Conservation (phyloP, 2,888 invertebrate genomes). For the Phasia obesa region DNA sequence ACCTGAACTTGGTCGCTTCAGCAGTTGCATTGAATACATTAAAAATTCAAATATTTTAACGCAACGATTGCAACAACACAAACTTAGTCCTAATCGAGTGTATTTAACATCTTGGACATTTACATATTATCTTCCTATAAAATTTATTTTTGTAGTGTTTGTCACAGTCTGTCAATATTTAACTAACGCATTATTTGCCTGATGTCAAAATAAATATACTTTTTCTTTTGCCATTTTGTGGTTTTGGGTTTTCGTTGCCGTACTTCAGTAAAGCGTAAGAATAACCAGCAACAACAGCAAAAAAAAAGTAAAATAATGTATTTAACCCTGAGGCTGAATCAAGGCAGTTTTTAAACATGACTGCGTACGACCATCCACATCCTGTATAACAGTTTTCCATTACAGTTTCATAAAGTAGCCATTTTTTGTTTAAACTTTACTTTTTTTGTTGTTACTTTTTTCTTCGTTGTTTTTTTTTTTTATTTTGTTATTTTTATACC, state of each 20-base stretch:
- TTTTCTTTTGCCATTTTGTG: not conserved
- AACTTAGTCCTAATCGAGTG: too few relatives aligned
- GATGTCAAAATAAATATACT: constrained; percentile 1
- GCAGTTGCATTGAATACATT: too few relatives aligned
- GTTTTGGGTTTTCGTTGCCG: constrained; percentile 26
- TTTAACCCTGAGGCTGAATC: constrained; percentile 61
- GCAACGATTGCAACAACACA: too few relatives aligned
- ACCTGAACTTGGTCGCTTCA: too few relatives aligned
- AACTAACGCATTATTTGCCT: not conserved
- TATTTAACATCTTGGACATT: too few relatives aligned
- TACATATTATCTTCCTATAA: too few relatives aligned
- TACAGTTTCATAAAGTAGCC: constrained; percentile 62
- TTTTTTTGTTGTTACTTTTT: constrained; percentile 29
- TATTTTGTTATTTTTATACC: not conserved
- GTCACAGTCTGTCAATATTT: too few relatives aligned
- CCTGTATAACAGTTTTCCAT: constrained; percentile 62
- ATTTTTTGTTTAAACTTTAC: constrained; percentile 23
- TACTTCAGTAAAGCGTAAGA: constrained; percentile 32
- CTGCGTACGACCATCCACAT: constrained; percentile 64
- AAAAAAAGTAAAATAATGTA: constrained; percentile 54
- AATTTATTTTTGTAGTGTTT: too few relatives aligned
- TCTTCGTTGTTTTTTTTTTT: constrained; percentile 5
- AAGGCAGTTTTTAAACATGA: constrained; percentile 63
- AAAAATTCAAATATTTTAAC: too few relatives aligned
- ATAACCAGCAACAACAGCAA: constrained; percentile 1